Percentiles rank a stretch among this genome's conserved stretches.
Evolutionary conservation across 2,797 vertebrate species (phyloP).

Genomic region (Synaphobranchus kaupii): DNA sequence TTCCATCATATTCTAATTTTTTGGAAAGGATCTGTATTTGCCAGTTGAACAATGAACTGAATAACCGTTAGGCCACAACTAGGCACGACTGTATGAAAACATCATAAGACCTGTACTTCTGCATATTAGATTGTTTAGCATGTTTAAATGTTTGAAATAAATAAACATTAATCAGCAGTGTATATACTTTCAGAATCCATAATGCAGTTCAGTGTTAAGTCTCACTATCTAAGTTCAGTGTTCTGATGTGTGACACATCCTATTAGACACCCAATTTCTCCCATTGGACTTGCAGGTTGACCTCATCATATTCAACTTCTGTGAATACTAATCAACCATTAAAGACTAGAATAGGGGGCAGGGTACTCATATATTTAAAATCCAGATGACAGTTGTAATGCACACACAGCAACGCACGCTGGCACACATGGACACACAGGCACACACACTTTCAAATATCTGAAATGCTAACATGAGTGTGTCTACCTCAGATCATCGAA

Average conservation of each 20-base stretch:
- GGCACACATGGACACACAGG: background rate
- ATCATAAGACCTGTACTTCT: background rate
- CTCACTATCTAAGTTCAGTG: background rate
- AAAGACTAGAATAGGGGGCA: slow-evolving; percentile 44
- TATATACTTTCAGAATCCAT: background rate
- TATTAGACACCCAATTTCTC: slow-evolving; percentile 40
- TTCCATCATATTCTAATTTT: too few species aligned
- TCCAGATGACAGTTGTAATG: background rate
- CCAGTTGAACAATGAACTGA: background rate
- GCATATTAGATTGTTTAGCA: background rate
- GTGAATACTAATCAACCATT: slow-evolving; percentile 50
- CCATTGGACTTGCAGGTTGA: slow-evolving; percentile 46
- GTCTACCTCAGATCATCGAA: background rate
- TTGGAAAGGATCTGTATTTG: too few species aligned
- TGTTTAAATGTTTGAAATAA: background rate
- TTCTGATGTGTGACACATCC: background rate
- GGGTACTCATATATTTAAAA: background rate
- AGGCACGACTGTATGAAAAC: background rate
- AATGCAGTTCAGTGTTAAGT: background rate
- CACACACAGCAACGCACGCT: background rate
- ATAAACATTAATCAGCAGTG: background rate
- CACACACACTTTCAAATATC: background rate
- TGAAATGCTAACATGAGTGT: too few species aligned
- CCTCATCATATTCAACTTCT: slow-evolving; percentile 36
- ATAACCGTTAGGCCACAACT: background rate